Evolutionary conservation across 2,113 vertebrate genomes (phyloP).

Genomic region (Pseudorhombus dupliciocellatus): DNA sequence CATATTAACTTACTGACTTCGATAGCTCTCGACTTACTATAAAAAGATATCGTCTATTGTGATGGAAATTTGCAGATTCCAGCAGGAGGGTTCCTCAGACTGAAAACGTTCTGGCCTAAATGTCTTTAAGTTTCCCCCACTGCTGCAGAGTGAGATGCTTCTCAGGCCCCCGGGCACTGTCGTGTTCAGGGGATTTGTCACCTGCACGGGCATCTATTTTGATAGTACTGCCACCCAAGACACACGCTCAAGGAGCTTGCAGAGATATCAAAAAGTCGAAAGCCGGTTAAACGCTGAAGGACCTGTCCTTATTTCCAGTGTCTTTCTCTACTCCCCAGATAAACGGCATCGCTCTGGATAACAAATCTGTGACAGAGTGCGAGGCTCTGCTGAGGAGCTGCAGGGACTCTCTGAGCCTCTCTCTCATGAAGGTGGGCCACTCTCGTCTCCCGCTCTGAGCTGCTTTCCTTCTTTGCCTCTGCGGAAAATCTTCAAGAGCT

Average conservation of each 20-base stretch:
- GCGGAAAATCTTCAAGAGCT: constrained; percentile 1
- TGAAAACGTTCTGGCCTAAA: constrained; percentile 60
- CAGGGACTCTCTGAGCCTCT: constrained; percentile 92
- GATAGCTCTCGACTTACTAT: constrained; percentile 8
- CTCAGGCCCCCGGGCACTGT: constrained; percentile 10
- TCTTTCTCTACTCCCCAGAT: constrained; percentile 82
- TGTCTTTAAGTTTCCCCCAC: constrained; percentile 38
- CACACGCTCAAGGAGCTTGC: background rate
- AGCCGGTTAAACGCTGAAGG: constrained; percentile 24
- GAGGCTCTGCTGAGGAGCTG: constrained; percentile 92
- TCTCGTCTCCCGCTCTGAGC: constrained; percentile 40
- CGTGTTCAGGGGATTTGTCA: constrained; percentile 31
- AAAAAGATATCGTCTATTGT: constrained; percentile 32
- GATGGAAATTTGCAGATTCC: constrained; percentile 50
- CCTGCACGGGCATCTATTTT: constrained; percentile 34
- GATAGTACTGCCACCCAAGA: constrained; percentile 1
- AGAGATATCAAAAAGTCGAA: constrained; percentile 26
- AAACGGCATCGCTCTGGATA: constrained; percentile 97
- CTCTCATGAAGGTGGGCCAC: constrained; percentile 91
- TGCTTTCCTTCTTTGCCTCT: constrained; percentile 17
- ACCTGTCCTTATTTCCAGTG: constrained; percentile 52
- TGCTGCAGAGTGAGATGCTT: constrained; percentile 1
- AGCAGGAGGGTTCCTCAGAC: constrained; percentile 34
- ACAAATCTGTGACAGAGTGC: constrained; percentile 96
- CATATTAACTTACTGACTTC: constrained; percentile 13